A percentile compares a stretch with the other conserved stretches of the same genome.
Conservation (phyloP, 2,888 invertebrate genomes). For the Catocala fraxini region DNA sequence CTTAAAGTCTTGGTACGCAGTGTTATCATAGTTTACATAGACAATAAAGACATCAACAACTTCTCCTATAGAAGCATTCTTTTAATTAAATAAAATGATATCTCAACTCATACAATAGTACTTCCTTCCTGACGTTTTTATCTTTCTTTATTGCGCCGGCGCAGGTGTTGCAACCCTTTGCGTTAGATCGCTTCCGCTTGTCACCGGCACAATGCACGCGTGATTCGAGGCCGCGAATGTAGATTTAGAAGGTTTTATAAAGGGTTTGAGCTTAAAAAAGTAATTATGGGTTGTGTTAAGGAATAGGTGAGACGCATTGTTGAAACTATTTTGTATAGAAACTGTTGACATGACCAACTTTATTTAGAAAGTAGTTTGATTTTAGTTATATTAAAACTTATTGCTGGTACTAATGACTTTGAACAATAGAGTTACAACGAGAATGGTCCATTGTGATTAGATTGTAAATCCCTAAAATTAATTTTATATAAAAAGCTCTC, state of each 20-base stretch:
- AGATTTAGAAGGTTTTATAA: constrained; percentile 41
- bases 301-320: neutral
- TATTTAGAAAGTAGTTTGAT: too few relatives aligned
- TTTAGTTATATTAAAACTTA: too few relatives aligned
- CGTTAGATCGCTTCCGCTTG: constrained; percentile 69
- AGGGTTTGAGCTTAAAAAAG: constrained; percentile 6
- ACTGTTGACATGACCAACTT: too few relatives aligned
- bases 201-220: constrained; percentile 62
- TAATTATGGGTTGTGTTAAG: constrained; percentile 37
- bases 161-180: constrained; percentile 82
- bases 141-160: constrained; percentile 55
- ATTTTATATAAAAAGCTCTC: too few relatives aligned
- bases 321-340: neutral
- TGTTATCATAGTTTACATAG: too few relatives aligned
- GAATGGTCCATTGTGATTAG: too few relatives aligned
- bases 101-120: constrained; percentile 15
- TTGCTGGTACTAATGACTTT: too few relatives aligned
- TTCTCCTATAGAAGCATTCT: neutral
- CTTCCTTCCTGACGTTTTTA: constrained; percentile 63
- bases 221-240: constrained; percentile 62
- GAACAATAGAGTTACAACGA: too few relatives aligned
- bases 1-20: too few relatives aligned
- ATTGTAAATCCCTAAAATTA: too few relatives aligned
- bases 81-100: constrained; percentile 19
- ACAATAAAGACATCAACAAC: neutral